These are phyloP conservation scores for Drosophila lacteicornis DNA, from an alignment of 1,140 invertebrate species.

Conservation along the genomic window DNA sequence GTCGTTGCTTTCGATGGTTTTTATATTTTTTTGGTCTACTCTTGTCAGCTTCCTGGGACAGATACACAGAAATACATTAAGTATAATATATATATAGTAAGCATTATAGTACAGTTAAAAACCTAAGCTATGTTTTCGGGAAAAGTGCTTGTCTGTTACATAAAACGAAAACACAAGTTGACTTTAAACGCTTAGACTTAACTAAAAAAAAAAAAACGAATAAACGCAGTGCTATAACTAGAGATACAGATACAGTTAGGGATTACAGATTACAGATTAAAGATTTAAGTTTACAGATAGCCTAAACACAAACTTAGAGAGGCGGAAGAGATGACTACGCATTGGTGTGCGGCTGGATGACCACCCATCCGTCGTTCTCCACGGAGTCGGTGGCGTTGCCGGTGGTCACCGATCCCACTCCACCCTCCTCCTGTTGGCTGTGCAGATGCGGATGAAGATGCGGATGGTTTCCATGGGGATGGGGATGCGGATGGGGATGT, in stretches of 20 bases:
- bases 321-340: constrained; percentile 33
- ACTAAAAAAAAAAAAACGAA: constrained; percentile 5
- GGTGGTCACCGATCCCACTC: background rate
- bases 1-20: constrained; percentile 44
- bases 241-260: constrained; percentile 18
- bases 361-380: constrained; percentile 69
- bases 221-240: constrained; percentile 30
- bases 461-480: constrained; percentile 3
- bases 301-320: constrained; percentile 28
- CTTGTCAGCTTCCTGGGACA: constrained; percentile 36
- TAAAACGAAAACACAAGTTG: constrained; percentile 20
- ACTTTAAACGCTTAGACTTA: constrained; percentile 35
- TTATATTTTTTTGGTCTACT: constrained; percentile 55
- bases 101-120: constrained; percentile 25
- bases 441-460: constrained; percentile 9
- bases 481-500: background rate
- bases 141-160: background rate
- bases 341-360: constrained; percentile 63
- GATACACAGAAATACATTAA: constrained; percentile 24
- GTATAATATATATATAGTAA: constrained; percentile 15
- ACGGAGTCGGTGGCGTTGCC: constrained; percentile 33
- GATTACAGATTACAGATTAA: constrained; percentile 24
- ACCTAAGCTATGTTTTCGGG: constrained; percentile 22
- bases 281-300: constrained; percentile 23
- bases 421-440: constrained; percentile 15